A percentile compares a stretch with the other conserved stretches of the same genome.
These are phyloP conservation scores for Macrotis lagotis DNA, from an alignment of 2,113 vertebrate genomes.

Conservation along the genomic window DNA sequence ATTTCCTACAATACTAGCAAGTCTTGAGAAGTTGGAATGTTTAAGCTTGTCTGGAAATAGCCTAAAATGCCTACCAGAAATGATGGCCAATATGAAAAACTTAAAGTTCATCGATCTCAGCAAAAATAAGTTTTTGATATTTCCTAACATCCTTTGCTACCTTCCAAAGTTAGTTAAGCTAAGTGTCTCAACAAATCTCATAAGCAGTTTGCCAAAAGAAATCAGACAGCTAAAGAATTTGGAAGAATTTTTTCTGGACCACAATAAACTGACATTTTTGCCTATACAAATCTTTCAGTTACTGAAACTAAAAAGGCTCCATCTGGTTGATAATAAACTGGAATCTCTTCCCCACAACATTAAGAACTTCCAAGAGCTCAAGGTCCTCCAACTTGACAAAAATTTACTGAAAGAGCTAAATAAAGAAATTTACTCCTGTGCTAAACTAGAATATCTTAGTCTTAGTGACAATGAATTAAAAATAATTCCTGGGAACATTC, in stretches of 20 bases:
- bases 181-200: conserved; percentile 75
- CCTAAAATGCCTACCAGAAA: conserved; percentile 66
- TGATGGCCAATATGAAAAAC: conserved; percentile 66
- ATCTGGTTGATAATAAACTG: conserved; percentile 76
- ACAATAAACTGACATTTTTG: conserved; percentile 81
- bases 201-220: conserved; percentile 80
- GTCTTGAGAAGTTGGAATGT: conserved; percentile 76
- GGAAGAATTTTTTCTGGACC: conserved; percentile 73
- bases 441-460: conserved; percentile 70
- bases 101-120: conserved; percentile 73
- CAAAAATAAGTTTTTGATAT: conserved; percentile 73
- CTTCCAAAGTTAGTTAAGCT: conserved; percentile 78
- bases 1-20: conserved; percentile 74
- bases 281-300: conserved; percentile 78
- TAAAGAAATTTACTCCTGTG: conserved; percentile 74
- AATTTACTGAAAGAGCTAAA: conserved; percentile 78
- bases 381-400: conserved; percentile 78
- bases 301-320: conserved; percentile 75
- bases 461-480: conserved; percentile 77
- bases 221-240: conserved; percentile 72
- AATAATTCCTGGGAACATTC: conserved; percentile 70
- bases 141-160: conserved; percentile 78
- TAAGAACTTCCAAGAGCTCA: conserved; percentile 76
- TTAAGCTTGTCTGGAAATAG: conserved; percentile 76
- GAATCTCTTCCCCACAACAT: conserved; percentile 79